Evolutionary conservation across 2,888 invertebrate species (phyloP).

Genomic region (Hartigia nigra): DNA sequence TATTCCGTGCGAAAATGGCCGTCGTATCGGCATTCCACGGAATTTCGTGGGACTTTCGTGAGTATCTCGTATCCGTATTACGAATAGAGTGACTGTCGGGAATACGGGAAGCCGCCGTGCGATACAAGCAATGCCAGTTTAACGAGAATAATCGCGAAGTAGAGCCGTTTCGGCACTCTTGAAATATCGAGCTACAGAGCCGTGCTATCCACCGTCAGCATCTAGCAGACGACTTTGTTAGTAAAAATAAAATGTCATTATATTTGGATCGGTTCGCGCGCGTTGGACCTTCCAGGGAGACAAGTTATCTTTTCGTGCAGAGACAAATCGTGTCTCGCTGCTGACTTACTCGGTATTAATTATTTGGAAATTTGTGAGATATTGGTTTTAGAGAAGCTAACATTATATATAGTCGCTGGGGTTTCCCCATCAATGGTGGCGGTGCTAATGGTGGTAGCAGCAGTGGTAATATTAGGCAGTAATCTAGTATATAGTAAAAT

Average conservation of each 20-base stretch:
- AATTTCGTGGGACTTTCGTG: constrained; percentile 30
- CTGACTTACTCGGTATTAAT: neutral
- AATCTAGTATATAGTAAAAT: neutral
- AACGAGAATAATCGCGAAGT: neutral
- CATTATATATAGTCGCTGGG: neutral
- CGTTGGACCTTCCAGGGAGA: constrained; percentile 21
- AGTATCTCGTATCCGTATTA: constrained; percentile 19
- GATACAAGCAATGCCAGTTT: neutral
- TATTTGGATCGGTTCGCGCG: constrained; percentile 49
- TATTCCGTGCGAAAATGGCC: constrained; percentile 45
- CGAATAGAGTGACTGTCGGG: constrained; percentile 1
- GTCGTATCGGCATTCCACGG: constrained; percentile 46
- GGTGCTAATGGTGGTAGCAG: constrained; percentile 8
- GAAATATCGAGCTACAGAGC: neutral
- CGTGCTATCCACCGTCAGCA: constrained; percentile 27
- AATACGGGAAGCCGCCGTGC: neutral
- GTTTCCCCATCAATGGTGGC: neutral
- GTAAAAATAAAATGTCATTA: constrained; percentile 60
- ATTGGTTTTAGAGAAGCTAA: neutral
- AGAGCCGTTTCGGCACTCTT: neutral
- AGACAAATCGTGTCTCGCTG: neutral
- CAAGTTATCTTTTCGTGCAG: neutral
- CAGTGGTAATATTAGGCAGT: neutral
- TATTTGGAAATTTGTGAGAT: neutral
- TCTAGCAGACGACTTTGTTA: constrained; percentile 56